These are phyloP conservation scores for Dendroctonus ponderosae DNA, from an alignment of 1,140 invertebrate genomes.

Conservation along the genomic window DNA sequence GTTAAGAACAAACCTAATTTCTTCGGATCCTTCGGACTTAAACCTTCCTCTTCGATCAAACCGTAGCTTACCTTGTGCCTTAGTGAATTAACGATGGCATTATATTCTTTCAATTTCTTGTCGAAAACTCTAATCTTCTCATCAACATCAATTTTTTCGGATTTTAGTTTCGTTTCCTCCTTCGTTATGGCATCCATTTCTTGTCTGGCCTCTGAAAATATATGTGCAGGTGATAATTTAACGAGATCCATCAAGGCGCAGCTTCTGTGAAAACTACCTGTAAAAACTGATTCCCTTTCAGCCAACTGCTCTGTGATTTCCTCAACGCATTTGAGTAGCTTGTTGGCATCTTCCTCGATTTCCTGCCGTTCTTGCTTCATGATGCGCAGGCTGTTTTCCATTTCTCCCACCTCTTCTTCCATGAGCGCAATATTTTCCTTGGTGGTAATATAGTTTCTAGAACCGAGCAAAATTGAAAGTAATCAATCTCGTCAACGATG, in stretches of 20 bases:
- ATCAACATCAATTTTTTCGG: conserved; percentile 71
- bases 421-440: conserved; percentile 69
- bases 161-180: conserved; percentile 67
- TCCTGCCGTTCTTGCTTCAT: conserved; percentile 61
- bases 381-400: conserved; percentile 60
- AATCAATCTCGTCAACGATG: too few species aligned
- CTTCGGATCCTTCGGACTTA: too few species aligned
- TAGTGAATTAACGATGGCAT: conserved; percentile 42
- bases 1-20: too few species aligned
- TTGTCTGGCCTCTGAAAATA: conserved; percentile 36
- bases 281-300: conserved; percentile 57
- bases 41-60: neutral
- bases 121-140: conserved; percentile 68
- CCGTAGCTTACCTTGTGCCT: conserved; percentile 36
- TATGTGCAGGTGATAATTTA: conserved; percentile 7
- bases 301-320: conserved; percentile 50
- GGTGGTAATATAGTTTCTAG: conserved; percentile 71
- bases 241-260: neutral
- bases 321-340: conserved; percentile 57
- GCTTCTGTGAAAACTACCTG: conserved; percentile 26
- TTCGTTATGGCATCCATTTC: conserved; percentile 61
- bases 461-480: conserved; percentile 24
- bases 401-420: conserved; percentile 66
- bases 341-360: conserved; percentile 58
- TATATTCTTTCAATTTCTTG: conserved; percentile 65